Evolutionary conservation across 2,888 invertebrate species (phyloP).

Genomic region (Ceramica pisi): DNA sequence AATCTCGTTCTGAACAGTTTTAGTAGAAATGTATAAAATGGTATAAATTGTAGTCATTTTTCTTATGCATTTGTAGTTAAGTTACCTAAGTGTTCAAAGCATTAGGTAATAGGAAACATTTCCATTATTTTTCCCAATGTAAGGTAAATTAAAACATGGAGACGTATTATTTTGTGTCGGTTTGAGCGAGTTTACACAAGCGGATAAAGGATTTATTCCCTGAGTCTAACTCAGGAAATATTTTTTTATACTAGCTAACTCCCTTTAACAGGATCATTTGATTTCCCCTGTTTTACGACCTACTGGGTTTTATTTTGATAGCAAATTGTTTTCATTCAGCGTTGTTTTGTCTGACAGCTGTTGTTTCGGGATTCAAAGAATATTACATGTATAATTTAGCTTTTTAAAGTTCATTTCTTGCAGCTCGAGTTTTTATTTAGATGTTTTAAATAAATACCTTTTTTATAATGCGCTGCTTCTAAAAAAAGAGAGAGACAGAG

Average conservation of each 20-base stretch:
- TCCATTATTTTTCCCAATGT: slow-evolving; percentile 61
- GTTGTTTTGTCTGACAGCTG: slow-evolving; percentile 1
- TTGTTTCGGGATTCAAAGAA: not conserved
- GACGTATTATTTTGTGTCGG: slow-evolving; percentile 46
- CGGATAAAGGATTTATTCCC: too few species aligned
- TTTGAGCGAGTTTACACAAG: slow-evolving; percentile 47
- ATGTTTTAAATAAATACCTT: not conserved
- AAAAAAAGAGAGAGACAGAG: not conserved
- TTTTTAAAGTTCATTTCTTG: not conserved
- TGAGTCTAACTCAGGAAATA: slow-evolving; percentile 34
- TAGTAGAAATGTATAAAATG: slow-evolving; percentile 28
- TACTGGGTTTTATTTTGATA: slow-evolving; percentile 12
- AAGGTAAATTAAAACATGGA: slow-evolving; percentile 57
- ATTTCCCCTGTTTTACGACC: slow-evolving; percentile 8
- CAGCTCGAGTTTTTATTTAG: not conserved
- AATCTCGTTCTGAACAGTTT: slow-evolving; percentile 1
- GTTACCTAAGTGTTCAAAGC: slow-evolving; percentile 65
- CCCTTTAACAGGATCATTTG: slow-evolving; percentile 8
- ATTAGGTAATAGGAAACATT: slow-evolving; percentile 65
- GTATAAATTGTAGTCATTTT: slow-evolving; percentile 52
- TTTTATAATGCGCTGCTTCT: not conserved
- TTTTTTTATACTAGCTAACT: slow-evolving; percentile 19
- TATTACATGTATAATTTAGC: too few species aligned
- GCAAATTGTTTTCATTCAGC: slow-evolving; percentile 14
- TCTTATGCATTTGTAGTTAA: slow-evolving; percentile 60